A percentile compares a stretch with the other conserved stretches of the same genome.
Conservation (phyloP, 2,797 vertebrate genomes). For the Acanthiza pusilla region DNA sequence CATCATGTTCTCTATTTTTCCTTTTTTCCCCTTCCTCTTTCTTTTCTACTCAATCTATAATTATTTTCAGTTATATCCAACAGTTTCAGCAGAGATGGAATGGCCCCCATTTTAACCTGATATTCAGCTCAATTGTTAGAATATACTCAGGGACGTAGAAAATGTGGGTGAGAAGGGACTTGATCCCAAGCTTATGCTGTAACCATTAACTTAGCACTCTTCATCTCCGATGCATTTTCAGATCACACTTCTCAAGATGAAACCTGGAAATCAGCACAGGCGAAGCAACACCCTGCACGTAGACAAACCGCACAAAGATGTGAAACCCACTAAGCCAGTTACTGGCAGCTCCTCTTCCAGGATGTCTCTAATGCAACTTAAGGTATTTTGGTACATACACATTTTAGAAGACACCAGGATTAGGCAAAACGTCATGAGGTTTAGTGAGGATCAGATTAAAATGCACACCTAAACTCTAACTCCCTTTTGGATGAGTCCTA, state of each 20-base stretch:
- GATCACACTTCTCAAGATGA: neutral
- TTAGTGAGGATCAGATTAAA: neutral
- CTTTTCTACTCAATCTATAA: neutral
- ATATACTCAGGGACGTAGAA: neutral
- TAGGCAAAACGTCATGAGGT: neutral
- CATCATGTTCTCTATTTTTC: neutral
- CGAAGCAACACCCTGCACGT: fast-evolving
- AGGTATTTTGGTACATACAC: neutral
- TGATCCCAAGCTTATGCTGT: neutral
- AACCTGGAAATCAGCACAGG: neutral
- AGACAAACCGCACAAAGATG: neutral
- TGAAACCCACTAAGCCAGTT: neutral
- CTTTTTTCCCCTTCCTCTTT: neutral
- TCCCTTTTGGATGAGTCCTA: neutral
- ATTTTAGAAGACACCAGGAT: neutral
- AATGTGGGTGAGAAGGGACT: neutral
- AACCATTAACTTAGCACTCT: neutral
- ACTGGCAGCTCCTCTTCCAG: neutral
- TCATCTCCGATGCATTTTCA: neutral
- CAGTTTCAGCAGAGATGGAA: neutral
- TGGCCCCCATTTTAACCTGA: neutral
- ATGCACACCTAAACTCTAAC: neutral
- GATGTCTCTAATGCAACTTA: neutral
- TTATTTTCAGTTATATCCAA: neutral
- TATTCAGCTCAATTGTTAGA: neutral